phyloP scores from a whole-genome alignment of 2,113 vertebrate genomes.

The Tragelaphus scriptus region DNA sequence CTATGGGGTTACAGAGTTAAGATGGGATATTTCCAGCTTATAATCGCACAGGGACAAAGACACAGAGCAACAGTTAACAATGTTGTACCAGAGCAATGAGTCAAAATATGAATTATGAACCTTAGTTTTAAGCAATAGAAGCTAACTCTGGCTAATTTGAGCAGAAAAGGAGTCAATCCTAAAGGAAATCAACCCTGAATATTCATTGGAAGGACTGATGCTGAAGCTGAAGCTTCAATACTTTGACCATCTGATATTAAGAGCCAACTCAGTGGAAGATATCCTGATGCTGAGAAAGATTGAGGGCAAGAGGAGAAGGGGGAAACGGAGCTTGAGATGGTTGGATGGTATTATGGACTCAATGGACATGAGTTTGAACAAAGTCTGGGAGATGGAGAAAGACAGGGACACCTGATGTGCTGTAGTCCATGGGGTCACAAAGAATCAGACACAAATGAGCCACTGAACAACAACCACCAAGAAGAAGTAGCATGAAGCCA shows the following conservation, averaged over 20 bases:
- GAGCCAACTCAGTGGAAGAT: neutral
- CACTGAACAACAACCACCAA: neutral
- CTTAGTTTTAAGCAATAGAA: neutral
- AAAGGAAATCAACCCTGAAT: neutral
- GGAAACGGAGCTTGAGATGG: neutral
- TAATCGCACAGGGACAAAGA: neutral
- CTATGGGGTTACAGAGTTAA: neutral
- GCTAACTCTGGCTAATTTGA: neutral
- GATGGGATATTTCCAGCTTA: neutral
- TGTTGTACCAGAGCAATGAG: neutral
- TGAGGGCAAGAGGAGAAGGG: neutral
- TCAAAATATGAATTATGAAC: neutral
- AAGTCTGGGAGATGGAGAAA: neutral
- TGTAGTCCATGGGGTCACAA: neutral
- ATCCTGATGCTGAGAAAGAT: neutral
- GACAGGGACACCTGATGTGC: neutral
- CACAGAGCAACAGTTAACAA: neutral
- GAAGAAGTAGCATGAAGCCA: rapidly evolving
- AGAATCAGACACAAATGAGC: neutral
- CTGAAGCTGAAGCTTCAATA: neutral
- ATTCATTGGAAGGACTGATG: neutral
- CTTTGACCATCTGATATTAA: neutral
- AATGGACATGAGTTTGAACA: neutral
- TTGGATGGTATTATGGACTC: neutral
- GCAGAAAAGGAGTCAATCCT: neutral